These are phyloP conservation scores for Tetragnatha versicolor DNA, from an alignment of 1,140 invertebrate genomes.

Conservation along the genomic window DNA sequence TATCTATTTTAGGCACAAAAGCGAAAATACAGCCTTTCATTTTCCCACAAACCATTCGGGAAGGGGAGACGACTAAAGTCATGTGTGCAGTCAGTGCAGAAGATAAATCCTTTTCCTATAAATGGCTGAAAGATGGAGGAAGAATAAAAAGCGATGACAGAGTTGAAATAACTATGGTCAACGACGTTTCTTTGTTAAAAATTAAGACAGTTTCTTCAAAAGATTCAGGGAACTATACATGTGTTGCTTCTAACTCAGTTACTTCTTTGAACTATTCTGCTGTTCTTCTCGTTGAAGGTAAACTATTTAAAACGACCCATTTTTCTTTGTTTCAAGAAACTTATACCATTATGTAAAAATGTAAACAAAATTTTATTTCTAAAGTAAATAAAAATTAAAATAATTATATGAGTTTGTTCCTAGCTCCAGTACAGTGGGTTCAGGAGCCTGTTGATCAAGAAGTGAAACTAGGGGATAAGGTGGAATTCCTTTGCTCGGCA, in stretches of 20 bases:
- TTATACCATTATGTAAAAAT: too few relatives aligned
- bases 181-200: conserved; percentile 69
- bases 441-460: conserved; percentile 65
- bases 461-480: conserved; percentile 64
- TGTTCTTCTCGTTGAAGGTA: conserved; percentile 84
- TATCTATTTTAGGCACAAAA: conserved; percentile 5
- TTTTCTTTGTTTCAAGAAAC: neutral
- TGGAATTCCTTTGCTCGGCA: conserved; percentile 64
- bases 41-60: conserved; percentile 9
- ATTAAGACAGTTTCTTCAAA: conserved; percentile 77
- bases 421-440: conserved; percentile 68
- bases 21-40: conserved; percentile 30
- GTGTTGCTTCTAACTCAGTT: conserved; percentile 89
- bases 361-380: too few relatives aligned
- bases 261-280: conserved; percentile 89
- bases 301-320: conserved; percentile 47
- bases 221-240: conserved; percentile 83
- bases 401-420: neutral
- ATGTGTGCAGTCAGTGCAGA: conserved; percentile 29
- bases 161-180: conserved; percentile 11
- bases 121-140: conserved; percentile 41
- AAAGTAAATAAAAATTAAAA: too few relatives aligned
- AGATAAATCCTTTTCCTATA: conserved; percentile 20
- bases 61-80: conserved; percentile 47
- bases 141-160: neutral